Base-by-base conservation (phyloP, 2,888 invertebrate species). In the Chalcosyrphus nemorum region DNA sequence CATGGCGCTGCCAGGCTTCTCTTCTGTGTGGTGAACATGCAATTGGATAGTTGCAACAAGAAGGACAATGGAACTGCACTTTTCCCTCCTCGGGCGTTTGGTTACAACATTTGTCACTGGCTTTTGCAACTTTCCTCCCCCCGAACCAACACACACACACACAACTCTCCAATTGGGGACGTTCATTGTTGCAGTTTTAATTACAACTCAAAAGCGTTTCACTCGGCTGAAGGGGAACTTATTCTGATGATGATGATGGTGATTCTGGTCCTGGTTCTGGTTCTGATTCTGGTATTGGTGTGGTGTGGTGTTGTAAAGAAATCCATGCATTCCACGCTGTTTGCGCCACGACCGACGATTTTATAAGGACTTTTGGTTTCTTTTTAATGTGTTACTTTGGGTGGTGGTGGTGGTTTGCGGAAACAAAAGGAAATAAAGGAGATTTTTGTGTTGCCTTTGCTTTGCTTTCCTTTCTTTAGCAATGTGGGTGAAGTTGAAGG, bases 151-250 rank as follows among this genome's bases (percentile, higher is more conserved):
- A n/a, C n/a, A n/a, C n/a, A n/a, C n/a, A n/a, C n/a, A n/a, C n/a
- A 19, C 7, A 19, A 9, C 54, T 13, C 19, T 13, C 52, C 59
- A 52, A 66, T 66, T 45, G 70, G 68, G 75, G 56, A 57, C 75
- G 59, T 24, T 52, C 76, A 76, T 81, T 81, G 81, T 81, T 71
- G 65, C 71, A 76, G 71, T 81, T 81, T 81, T 76, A 81, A 81
- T 81, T 76, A 81, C 81, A 76, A 71, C 76, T 81, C 65, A 70
- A 71, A 81, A 71, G 57, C 63, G 52, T 61, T 70, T 54, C 76
- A 35, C 61, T 54, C 21, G 47, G n/a, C 56, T 43, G 63, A 63
- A 57, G 75, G 63, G 47, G 35, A 72, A 29, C 50, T 11, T 32
- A 19, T 56, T 59, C 63, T 41, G 41, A 38, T 50, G 66, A 29